phyloP scores from a whole-genome alignment of 1,140 invertebrate genomes.

The Tachypleus tridentatus region DNA sequence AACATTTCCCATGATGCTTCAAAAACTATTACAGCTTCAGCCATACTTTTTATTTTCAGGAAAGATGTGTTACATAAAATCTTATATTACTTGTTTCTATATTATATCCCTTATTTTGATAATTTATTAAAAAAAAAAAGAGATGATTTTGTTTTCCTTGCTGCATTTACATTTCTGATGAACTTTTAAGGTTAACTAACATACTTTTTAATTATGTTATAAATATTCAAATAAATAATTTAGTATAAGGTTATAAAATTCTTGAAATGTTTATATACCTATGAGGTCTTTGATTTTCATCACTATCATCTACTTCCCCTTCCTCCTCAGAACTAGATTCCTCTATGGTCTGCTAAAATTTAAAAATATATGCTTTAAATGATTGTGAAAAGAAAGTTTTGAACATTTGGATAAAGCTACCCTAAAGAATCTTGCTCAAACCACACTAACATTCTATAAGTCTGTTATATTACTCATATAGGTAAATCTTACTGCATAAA shows the following conservation, averaged over 20 bases:
- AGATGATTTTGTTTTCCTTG: not conserved
- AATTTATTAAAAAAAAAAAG: not conserved
- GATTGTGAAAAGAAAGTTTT: not conserved
- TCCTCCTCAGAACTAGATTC: not conserved
- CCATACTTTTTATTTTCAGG: no score
- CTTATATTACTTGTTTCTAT: no score
- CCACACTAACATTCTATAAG: not conserved
- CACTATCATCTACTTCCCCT: constrained; percentile 1
- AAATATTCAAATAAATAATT: no score
- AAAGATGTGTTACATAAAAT: no score
- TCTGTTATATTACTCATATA: no score
- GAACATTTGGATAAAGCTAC: not conserved
- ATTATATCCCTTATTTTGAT: no score
- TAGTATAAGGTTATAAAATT: no score
- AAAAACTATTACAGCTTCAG: no score
- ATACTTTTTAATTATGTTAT: no score
- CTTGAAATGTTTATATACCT: not conserved
- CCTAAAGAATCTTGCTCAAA: not conserved
- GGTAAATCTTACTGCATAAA: no score
- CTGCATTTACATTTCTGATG: not conserved
- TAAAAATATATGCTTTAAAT: not conserved
- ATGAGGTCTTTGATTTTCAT: not conserved
- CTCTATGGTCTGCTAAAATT: not conserved
- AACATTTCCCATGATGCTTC: no score
- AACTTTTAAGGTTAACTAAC: no score